These are phyloP conservation scores for Oryzias celebensis DNA, from an alignment of 2,113 vertebrate species.

Conservation along the genomic window DNA sequence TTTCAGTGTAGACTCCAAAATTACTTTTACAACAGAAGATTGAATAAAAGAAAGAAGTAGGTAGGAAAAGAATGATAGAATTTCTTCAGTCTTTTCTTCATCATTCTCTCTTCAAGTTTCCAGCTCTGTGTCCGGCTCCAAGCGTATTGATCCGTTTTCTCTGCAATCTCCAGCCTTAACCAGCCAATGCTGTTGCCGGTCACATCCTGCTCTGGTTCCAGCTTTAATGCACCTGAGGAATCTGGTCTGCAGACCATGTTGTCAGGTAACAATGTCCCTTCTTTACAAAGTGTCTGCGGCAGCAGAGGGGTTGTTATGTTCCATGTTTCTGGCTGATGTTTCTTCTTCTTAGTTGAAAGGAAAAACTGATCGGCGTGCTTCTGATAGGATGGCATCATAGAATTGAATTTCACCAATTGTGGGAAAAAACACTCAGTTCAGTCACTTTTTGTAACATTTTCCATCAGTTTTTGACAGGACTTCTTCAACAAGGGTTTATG, in stretches of 20 bases:
- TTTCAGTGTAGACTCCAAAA: too few relatives aligned
- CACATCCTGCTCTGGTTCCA: slow-evolving; percentile 56
- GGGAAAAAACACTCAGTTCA: slow-evolving; percentile 23
- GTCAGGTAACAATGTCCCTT: slow-evolving; percentile 32
- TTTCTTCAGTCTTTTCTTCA: slow-evolving; percentile 4
- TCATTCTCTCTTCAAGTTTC: slow-evolving; percentile 1
- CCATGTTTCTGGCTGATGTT: not conserved
- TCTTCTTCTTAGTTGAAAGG: slow-evolving; percentile 23
- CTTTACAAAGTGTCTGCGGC: not conserved
- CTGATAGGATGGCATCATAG: slow-evolving; percentile 21
- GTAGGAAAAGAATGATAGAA: not conserved
- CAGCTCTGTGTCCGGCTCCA: slow-evolving; percentile 35
- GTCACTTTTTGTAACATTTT: too few relatives aligned
- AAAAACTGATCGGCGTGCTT: slow-evolving; percentile 20
- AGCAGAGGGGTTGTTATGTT: too few relatives aligned
- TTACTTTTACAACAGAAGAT: too few relatives aligned
- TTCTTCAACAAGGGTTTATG: too few relatives aligned
- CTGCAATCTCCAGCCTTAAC: slow-evolving; percentile 64
- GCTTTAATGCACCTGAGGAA: slow-evolving; percentile 64
- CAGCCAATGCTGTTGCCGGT: slow-evolving; percentile 50
- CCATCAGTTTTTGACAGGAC: too few relatives aligned
- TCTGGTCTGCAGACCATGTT: slow-evolving; percentile 44
- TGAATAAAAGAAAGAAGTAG: too few relatives aligned
- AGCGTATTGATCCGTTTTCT: slow-evolving; percentile 45
- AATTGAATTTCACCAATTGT: slow-evolving; percentile 58